Percentiles rank a stretch among this genome's conserved stretches.
These are phyloP conservation scores for Sinocyclocheilus rhinocerous DNA, from an alignment of 2,113 vertebrate genomes.

Conservation along the genomic window DNA sequence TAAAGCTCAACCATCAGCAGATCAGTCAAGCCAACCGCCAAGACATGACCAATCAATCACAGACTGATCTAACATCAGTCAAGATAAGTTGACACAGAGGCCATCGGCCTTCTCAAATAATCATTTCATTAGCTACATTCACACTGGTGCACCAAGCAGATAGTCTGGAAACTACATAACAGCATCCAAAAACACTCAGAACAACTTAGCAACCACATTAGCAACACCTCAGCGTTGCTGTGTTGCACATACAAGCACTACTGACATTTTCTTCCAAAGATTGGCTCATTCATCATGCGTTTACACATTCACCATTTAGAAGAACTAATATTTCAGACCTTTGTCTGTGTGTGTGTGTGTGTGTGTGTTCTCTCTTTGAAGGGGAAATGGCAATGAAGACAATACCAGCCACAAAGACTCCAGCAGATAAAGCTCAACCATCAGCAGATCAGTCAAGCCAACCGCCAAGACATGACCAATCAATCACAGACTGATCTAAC, in stretches of 20 bases:
- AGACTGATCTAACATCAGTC: conserved; percentile 14
- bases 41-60: conserved; percentile 33
- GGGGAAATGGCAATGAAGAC: not conserved
- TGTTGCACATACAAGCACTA: too few species aligned
- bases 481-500: conserved; percentile 15
- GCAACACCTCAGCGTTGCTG: too few species aligned
- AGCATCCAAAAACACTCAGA: not conserved
- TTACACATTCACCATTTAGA: not conserved
- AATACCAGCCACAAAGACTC: not conserved
- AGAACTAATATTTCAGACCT: not conserved
- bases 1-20: not conserved
- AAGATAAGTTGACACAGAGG: conserved; percentile 14
- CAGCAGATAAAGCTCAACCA: not conserved
- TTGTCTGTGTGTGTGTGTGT: too few species aligned
- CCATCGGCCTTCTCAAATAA: not conserved
- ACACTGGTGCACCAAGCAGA: not conserved
- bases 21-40: conserved; percentile 3
- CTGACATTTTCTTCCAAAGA: not conserved
- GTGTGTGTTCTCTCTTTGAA: not conserved
- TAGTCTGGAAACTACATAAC: not conserved
- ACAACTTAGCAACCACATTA: not conserved
- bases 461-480: conserved; percentile 14
- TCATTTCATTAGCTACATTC: conserved; percentile 11
- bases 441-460: conserved; percentile 5
- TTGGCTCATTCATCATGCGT: not conserved